Evolutionary conservation across 2,113 vertebrate genomes (phyloP), one percentile per base, ranked within the genome.

Genomic region (Polyodon spathula): DNA sequence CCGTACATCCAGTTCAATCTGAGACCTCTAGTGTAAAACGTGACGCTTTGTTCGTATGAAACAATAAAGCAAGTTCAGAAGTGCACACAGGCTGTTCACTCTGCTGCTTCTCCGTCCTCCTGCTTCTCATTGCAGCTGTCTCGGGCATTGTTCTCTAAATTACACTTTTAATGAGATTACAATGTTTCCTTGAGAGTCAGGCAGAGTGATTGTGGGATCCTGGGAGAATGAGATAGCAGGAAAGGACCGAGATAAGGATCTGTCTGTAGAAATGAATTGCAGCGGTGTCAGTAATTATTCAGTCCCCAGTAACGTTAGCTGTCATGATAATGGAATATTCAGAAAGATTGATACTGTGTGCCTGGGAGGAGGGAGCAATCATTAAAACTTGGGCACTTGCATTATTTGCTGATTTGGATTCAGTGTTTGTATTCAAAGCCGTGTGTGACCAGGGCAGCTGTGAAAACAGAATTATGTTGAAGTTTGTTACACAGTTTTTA

Each of bases 91-190:
- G 62, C 64, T 14, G 76, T 70, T 71, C 58, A 63, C 57, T 56
- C 15, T 40, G 37, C 10, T 27, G 27, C 27, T 8, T 54, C 40
- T 56, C 71, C 67, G 66, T 72, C 60, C n/a, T 61, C 59, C 58
- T 10, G 6, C 62, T 66, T 65, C 48, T 67, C 40, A 11, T 4
- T 54, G 54, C 58, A 40, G 56, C 62, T 65, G 8, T 71, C 54
- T 70, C 51, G 79, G 72, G 78, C 72, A 76, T 87, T 89, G 83
- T 91, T 82, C 82, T 86, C 73, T 81, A 83, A 84, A 86, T 85
- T 80, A 86, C 77, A 76, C 79, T 77, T 81, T 73, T 90, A 90
- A 89, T 88, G 87, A 89, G 86, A 86, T 89, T 84, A 82, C 73
- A 81, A 62, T 54, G 73, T 74, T 78, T 77, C 68, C 59, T 66